Conservation (phyloP, 2,888 invertebrate species). For the Nesidiocoris tenuis region DNA sequence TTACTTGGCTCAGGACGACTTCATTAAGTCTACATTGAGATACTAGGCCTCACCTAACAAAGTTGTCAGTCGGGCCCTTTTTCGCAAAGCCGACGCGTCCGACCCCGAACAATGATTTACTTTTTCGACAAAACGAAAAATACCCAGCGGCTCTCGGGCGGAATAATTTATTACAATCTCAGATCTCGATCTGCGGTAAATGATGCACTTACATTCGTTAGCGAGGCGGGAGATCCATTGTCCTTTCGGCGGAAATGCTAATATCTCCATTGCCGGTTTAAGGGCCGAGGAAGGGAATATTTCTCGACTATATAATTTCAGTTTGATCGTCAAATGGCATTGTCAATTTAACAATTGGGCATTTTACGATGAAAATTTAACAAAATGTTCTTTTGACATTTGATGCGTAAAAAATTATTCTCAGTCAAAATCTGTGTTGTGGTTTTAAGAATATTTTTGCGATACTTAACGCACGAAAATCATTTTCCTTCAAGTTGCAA, state of each 20-base stretch:
- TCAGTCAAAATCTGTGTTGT: too few species aligned
- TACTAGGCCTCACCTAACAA: background rate
- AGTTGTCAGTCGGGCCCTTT: slow-evolving; percentile 18
- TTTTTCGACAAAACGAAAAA: slow-evolving; percentile 10
- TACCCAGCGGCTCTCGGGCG: background rate
- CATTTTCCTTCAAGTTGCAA: too few species aligned
- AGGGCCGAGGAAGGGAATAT: too few species aligned
- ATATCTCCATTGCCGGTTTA: background rate
- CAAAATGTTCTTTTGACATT: too few species aligned
- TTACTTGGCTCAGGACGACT: slow-evolving; percentile 9
- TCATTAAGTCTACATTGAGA: slow-evolving; percentile 6
- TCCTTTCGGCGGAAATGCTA: slow-evolving; percentile 27
- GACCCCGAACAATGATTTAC: slow-evolving; percentile 9
- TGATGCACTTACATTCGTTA: slow-evolving; percentile 36
- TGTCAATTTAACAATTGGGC: too few species aligned
- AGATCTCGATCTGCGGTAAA: slow-evolving; percentile 21
- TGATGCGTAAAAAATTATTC: too few species aligned
- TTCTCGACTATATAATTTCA: too few species aligned
- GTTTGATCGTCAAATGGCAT: too few species aligned
- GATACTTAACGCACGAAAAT: too few species aligned
- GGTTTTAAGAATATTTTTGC: too few species aligned
- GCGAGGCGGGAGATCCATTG: slow-evolving; percentile 22
- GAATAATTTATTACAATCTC: slow-evolving; percentile 27
- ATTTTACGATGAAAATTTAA: too few species aligned
- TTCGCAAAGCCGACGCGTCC: background rate